Evolutionary conservation across 2,797 vertebrate genomes (phyloP).

Genomic region (Argentina silus): DNA sequence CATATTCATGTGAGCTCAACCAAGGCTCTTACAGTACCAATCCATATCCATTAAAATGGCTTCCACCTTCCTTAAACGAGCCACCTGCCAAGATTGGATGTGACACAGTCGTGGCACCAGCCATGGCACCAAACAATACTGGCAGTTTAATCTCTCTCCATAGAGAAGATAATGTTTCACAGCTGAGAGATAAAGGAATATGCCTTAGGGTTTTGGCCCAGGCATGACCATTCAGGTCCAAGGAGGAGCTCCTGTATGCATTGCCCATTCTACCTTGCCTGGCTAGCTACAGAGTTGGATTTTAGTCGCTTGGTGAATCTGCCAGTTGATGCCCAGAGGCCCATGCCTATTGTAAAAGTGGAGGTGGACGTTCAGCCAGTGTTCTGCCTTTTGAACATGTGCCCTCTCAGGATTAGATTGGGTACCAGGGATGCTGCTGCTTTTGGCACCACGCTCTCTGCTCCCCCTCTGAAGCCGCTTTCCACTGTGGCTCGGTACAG

Average conservation of each 20-base stretch:
- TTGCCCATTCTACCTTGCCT: constrained; percentile 49
- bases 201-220: constrained; percentile 53
- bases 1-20: constrained; percentile 8
- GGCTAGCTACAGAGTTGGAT: constrained; percentile 51
- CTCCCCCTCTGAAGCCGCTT: constrained; percentile 48
- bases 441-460: constrained; percentile 47
- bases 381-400: neutral
- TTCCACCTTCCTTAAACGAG: constrained; percentile 35
- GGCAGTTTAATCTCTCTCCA: constrained; percentile 50
- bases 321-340: constrained; percentile 59
- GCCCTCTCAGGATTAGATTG: neutral
- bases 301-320: constrained; percentile 58
- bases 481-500: constrained; percentile 49
- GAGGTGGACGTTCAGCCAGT: constrained; percentile 36
- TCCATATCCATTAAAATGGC: neutral
- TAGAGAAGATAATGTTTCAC: constrained; percentile 54
- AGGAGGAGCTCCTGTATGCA: constrained; percentile 49
- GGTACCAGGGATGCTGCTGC: constrained; percentile 45
- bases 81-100: neutral
- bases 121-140: constrained; percentile 35
- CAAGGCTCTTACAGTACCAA: neutral
- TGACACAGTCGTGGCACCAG: constrained; percentile 21
- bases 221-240: constrained; percentile 61
- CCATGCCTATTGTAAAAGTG: constrained; percentile 47
- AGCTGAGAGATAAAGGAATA: constrained; percentile 58